Conservation (phyloP, 2,888 invertebrate species). For the Bellardia pandia region DNA sequence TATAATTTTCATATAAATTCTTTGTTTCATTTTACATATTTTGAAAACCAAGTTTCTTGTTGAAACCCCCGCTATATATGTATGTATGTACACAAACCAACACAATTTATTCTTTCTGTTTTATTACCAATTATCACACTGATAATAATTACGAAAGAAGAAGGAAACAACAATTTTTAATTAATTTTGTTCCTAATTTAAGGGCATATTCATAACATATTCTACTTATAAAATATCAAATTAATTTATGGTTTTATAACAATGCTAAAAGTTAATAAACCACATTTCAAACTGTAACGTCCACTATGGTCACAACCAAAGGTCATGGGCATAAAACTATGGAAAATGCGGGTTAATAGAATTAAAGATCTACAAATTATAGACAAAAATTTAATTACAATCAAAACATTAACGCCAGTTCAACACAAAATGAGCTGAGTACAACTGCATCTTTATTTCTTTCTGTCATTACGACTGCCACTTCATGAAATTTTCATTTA, state of each 20-base stretch:
- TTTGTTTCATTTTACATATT: no score
- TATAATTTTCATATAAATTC: no score
- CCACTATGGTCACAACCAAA: constrained; percentile 62
- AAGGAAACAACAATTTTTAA: constrained; percentile 56
- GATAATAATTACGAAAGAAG: constrained; percentile 23
- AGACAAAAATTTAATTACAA: constrained; percentile 64
- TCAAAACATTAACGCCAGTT: constrained; percentile 67
- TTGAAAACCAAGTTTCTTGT: no score
- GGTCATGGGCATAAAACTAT: constrained; percentile 45
- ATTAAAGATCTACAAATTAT: constrained; percentile 63
- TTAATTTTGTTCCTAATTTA: constrained; percentile 59
- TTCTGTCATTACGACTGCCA: not conserved
- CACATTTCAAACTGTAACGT: constrained; percentile 41
- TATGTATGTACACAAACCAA: constrained; percentile 24
- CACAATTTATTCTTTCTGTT: constrained; percentile 34
- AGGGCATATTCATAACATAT: constrained; percentile 66
- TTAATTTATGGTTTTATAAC: constrained; percentile 73
- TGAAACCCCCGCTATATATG: not conserved
- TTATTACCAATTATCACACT: constrained; percentile 56
- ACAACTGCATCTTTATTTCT: not conserved
- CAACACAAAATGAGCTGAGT: constrained; percentile 13
- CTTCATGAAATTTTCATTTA: constrained; percentile 13
- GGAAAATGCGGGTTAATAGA: constrained; percentile 64
- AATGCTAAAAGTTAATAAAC: constrained; percentile 45
- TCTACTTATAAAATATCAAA: constrained; percentile 40